phyloP scores from a whole-genome alignment of 2,113 vertebrate species.

The Nesogale talazaci region DNA sequence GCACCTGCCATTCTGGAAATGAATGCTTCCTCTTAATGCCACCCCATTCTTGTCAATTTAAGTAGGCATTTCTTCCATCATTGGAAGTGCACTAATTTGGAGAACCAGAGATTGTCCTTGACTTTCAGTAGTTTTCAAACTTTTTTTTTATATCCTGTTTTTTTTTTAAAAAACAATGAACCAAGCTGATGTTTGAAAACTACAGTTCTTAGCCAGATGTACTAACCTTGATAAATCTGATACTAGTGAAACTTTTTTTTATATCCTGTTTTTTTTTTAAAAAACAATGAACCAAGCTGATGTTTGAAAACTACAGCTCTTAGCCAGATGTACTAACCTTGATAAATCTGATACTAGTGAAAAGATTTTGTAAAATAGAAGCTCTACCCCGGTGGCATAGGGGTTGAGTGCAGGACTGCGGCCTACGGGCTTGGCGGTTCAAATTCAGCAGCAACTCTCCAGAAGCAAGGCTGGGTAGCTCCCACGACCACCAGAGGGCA shows the following conservation, averaged over 20 bases:
- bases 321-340: not conserved
- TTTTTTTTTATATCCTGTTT: too few relatives aligned
- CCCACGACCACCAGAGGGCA: too few relatives aligned
- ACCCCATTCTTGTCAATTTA: not conserved
- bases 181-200: conserved; percentile 20
- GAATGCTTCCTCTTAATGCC: not conserved
- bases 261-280: too few relatives aligned
- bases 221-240: not conserved
- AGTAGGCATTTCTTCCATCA: not conserved
- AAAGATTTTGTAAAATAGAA: not conserved
- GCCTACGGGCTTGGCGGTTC: too few relatives aligned
- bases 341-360: not conserved
- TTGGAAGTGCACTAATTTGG: not conserved
- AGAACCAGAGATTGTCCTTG: not conserved
- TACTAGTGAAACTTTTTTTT: not conserved
- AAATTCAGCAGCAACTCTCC: too few relatives aligned
- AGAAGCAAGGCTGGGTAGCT: too few relatives aligned
- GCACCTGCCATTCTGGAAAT: not conserved
- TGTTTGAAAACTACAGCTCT: conserved; percentile 17
- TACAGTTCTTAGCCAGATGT: not conserved
- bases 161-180: conserved; percentile 1
- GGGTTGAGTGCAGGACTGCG: too few relatives aligned
- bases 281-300: not conserved
- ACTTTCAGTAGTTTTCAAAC: not conserved
- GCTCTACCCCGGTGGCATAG: too few relatives aligned